Percentiles rank a stretch among this genome's conserved stretches.
Evolutionary conservation across 2,888 invertebrate genomes (phyloP).

Genomic region (Drosophila neoperkinsi): DNA sequence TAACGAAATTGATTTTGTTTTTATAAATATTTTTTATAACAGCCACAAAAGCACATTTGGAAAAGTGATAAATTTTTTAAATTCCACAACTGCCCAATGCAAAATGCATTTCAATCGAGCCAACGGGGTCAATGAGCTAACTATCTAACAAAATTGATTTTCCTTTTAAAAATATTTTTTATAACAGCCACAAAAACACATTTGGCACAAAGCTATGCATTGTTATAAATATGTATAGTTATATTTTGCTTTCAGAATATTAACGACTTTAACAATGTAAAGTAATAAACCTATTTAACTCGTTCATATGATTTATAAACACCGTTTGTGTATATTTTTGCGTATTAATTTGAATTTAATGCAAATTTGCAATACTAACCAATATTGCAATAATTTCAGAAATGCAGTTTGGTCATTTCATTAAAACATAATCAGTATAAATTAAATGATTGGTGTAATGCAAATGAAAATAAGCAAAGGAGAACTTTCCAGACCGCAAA

Average conservation of each 20-base stretch:
- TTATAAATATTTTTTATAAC: conserved; percentile 11
- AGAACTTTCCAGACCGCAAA: background rate
- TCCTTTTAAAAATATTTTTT: conserved; percentile 15
- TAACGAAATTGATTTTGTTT: conserved; percentile 47
- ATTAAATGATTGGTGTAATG: conserved; percentile 19
- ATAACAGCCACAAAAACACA: conserved; percentile 1
- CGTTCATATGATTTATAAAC: conserved; percentile 25
- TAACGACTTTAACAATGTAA: conserved; percentile 26
- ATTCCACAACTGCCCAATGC: background rate
- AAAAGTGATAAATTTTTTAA: background rate
- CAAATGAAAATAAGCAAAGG: background rate
- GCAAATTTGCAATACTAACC: conserved; percentile 41
- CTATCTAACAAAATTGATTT: conserved; percentile 49
- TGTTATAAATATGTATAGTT: background rate
- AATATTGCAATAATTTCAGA: conserved; percentile 42
- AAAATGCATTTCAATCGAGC: conserved; percentile 37
- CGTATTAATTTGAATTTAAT: conserved; percentile 64
- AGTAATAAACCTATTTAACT: conserved; percentile 54
- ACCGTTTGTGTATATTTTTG: conserved; percentile 24
- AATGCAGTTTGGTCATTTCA: conserved; percentile 43
- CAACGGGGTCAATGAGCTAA: conserved; percentile 48
- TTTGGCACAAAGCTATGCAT: background rate
- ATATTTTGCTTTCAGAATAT: conserved; percentile 31
- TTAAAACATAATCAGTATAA: conserved; percentile 58
- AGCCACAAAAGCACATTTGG: background rate